Evolutionary conservation across 2,888 invertebrate species (phyloP).

Genomic region (Xanthorhoe spadicearia): DNA sequence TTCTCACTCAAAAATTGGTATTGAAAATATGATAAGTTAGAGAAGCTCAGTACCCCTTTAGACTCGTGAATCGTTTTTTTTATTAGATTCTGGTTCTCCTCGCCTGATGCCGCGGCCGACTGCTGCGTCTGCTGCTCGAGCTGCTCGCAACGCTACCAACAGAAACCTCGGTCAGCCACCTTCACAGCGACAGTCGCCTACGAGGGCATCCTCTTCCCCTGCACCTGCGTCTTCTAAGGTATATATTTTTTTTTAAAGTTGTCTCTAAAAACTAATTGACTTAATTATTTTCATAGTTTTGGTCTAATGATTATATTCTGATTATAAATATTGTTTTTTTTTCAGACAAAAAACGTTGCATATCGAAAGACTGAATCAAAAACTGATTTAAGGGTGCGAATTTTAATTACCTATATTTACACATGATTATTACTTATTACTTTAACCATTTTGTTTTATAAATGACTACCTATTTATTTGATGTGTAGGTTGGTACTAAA

Average conservation of each 20-base stretch:
- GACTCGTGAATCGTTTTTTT: background rate
- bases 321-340: background rate
- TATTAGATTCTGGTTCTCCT: slow-evolving; percentile 55
- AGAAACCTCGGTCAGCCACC: slow-evolving; percentile 53
- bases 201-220: slow-evolving; percentile 47
- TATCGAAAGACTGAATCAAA: slow-evolving; percentile 31
- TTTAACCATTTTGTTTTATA: background rate
- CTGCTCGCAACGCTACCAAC: slow-evolving; percentile 73
- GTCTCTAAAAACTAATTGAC: background rate
- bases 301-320: background rate
- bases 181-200: slow-evolving; percentile 56
- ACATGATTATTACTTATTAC: too few species aligned
- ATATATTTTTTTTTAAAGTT: background rate
- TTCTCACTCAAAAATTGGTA: background rate
- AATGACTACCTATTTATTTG: background rate
- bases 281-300: background rate
- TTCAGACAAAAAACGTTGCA: slow-evolving; percentile 22
- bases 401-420: too few species aligned
- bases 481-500: background rate
- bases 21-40: background rate
- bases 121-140: slow-evolving; percentile 75
- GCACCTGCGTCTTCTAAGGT: slow-evolving; percentile 49
- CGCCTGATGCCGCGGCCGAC: slow-evolving; percentile 70
- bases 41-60: too few species aligned
- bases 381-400: slow-evolving; percentile 25